Evolutionary conservation across 2,888 invertebrate genomes (phyloP), one percentile per base, ranked within the genome.

Genomic region (Nymphalis c-album): DNA sequence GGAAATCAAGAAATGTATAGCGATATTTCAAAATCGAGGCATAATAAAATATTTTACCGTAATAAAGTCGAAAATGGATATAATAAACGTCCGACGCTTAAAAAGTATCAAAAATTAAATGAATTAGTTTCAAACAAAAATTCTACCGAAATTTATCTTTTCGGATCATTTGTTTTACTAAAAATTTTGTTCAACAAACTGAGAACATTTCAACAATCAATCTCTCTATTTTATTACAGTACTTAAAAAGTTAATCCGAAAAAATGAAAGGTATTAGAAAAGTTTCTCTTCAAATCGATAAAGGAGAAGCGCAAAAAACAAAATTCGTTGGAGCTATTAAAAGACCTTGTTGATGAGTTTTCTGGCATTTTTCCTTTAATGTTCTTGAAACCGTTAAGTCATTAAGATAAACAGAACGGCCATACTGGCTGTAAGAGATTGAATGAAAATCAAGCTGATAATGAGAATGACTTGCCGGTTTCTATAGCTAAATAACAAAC

Each of bases 381-480:
- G 60, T 46, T 57, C 60, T 57, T 58, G 59, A 70, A 73, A 71
- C 58, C 20, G 67, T 71, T 62, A 69, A 71, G 72, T 71, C 69
- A 73, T 68, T 68, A 60, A 73, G 67, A 68, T 68, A 73, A 71
- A 68, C 63, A 68, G 61, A 66, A 59, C 60, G 53, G 61, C 20
- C 26, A 17, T 47, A 63, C 40, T 61, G 59, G 48, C 26, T 63
- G 63, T 53, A 64, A 64, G 57, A 71, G 69, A 61, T 64, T 68
- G 22, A 48, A 63, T 63, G 53, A 40, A 64, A 68, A 71, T 63
- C 68, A 60, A 48, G 17, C 46, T 63, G 68, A 64, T 63, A 71
- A 65, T 65, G 51, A 51, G 55, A 60, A 66, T 68, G 63, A 71
- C 68, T 65, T 63, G 58, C 64, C 57, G 57, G 64, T 57, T 60